Evolutionary conservation across 2,888 invertebrate genomes (phyloP).

Genomic region (Habroteleia sp.): DNA sequence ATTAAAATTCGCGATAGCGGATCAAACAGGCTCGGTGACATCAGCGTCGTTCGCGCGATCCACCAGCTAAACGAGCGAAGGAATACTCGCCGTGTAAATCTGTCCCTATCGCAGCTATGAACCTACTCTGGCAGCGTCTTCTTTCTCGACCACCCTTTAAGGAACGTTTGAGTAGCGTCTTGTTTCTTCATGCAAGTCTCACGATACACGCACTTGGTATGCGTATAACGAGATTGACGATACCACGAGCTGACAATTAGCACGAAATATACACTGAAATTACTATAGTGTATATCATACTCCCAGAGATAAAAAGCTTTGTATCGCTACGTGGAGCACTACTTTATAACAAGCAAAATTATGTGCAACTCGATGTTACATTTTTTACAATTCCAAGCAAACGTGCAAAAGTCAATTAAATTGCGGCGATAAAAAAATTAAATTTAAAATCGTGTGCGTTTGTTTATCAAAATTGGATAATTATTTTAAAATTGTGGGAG

Average conservation of each 20-base stretch:
- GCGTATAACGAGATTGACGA: conserved; percentile 76
- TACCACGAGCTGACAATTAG: conserved; percentile 73
- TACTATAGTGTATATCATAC: conserved; percentile 41
- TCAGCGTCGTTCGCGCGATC: conserved; percentile 79
- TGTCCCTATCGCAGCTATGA: conserved; percentile 56
- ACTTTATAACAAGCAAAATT: conserved; percentile 4
- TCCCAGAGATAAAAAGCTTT: conserved; percentile 19
- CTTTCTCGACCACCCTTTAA: conserved; percentile 60
- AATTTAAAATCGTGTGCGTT: too few species aligned
- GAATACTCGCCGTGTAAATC: conserved; percentile 76
- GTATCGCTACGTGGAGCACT: conserved; percentile 1
- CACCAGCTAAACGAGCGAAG: conserved; percentile 78
- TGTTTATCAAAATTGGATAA: too few species aligned
- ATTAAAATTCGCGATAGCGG: conserved; percentile 81
- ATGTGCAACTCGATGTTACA: neutral
- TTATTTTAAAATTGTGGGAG: too few species aligned
- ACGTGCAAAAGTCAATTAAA: too few species aligned
- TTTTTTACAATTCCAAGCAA: too few species aligned
- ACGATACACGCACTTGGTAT: conserved; percentile 73
- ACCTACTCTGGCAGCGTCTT: conserved; percentile 56
- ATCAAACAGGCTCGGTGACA: conserved; percentile 80
- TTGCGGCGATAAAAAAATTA: too few species aligned
- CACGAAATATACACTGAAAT: conserved; percentile 66
- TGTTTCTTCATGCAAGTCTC: conserved; percentile 60
- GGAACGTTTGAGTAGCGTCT: conserved; percentile 61